These are phyloP conservation scores for Solea solea DNA, from an alignment of 2,113 vertebrate genomes.

Conservation along the genomic window DNA sequence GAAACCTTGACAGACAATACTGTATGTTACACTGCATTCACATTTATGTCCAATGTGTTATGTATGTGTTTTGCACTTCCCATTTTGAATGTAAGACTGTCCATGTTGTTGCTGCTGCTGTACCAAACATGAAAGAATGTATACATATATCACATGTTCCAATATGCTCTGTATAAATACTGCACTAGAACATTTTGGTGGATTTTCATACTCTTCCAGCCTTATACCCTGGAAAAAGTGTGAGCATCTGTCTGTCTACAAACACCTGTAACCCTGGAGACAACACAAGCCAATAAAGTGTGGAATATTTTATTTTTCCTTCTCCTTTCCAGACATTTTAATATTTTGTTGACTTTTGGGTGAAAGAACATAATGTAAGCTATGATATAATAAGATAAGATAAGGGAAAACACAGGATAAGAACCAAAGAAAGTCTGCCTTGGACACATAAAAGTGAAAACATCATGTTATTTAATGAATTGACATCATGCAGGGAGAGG, in stretches of 20 bases:
- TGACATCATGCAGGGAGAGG: neutral
- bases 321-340: neutral
- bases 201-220: no score
- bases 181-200: neutral
- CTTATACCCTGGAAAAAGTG: no score
- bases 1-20: no score
- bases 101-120: neutral
- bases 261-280: no score
- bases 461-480: neutral
- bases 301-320: neutral
- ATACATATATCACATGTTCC: neutral
- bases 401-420: no score
- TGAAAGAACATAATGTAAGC: neutral
- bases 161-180: neutral
- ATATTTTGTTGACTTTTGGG: neutral
- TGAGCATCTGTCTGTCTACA: no score
- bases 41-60: neutral
- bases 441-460: neutral
- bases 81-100: conserved; percentile 30
- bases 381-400: no score
- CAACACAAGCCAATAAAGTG: neutral
- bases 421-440: no score
- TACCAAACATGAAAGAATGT: neutral
- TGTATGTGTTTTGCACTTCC: conserved; percentile 10
- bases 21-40: neutral